These are phyloP conservation scores for Artemisiospiza belli DNA, from an alignment of 2,113 vertebrate genomes.

Conservation along the genomic window DNA sequence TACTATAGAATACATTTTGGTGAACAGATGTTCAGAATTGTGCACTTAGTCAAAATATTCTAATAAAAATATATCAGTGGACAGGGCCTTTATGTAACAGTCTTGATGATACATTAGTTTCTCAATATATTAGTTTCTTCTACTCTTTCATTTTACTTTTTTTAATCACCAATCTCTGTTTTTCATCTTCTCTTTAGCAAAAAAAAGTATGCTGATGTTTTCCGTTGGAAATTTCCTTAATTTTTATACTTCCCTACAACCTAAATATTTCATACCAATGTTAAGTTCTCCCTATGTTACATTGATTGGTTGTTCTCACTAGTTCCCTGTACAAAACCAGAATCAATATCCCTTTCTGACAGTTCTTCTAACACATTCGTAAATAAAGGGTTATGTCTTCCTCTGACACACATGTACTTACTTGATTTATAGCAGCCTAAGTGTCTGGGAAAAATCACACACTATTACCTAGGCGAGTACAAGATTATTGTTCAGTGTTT, in stretches of 20 bases:
- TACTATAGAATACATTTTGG: neutral
- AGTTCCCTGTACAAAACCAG: neutral
- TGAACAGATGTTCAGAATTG: neutral
- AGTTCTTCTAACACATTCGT: neutral
- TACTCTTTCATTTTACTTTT: neutral
- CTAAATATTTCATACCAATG: neutral
- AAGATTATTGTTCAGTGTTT: neutral
- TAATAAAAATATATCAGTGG: neutral
- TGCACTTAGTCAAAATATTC: neutral
- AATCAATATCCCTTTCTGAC: slow-evolving; percentile 23
- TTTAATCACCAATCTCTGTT: neutral
- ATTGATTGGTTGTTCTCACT: neutral
- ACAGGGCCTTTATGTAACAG: neutral
- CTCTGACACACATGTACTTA: neutral
- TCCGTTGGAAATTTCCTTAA: neutral
- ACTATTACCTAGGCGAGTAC: neutral
- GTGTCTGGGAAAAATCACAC: neutral
- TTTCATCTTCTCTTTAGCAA: neutral
- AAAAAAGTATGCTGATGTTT: neutral
- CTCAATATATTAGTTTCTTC: neutral
- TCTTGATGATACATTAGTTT: neutral
- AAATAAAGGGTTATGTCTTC: slow-evolving; percentile 6
- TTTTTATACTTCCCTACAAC: neutral
- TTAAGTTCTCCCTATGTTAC: neutral
- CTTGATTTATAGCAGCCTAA: slow-evolving; percentile 18